These are phyloP conservation scores for Eilema sororculum DNA, from an alignment of 2,888 invertebrate genomes.

Conservation along the genomic window DNA sequence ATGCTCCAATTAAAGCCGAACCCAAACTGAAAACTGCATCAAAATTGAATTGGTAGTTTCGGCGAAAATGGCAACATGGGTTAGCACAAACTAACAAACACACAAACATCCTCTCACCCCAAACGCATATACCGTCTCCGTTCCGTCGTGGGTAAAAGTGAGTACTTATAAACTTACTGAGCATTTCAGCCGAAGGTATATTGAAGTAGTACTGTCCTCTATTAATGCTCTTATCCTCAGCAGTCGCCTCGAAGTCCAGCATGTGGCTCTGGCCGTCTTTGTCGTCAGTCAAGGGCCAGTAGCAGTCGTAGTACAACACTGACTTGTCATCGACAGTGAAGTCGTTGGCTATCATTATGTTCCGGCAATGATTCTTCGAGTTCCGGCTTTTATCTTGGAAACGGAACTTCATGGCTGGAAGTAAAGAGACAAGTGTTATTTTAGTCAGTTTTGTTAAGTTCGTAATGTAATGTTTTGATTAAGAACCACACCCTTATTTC, in stretches of 20 bases:
- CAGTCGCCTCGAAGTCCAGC: slow-evolving; percentile 76
- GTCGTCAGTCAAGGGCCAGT: slow-evolving; percentile 72
- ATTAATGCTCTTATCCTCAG: slow-evolving; percentile 70
- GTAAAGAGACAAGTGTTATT: slow-evolving; percentile 10
- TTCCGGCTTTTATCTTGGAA: slow-evolving; percentile 68
- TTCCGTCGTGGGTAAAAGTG: too few relatives aligned
- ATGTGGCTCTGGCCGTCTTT: slow-evolving; percentile 72
- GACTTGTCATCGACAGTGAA: slow-evolving; percentile 75
- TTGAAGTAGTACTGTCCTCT: slow-evolving; percentile 80
- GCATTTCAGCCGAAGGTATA: slow-evolving; percentile 76
- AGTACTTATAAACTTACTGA: slow-evolving; percentile 74
- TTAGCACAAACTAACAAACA: too few relatives aligned
- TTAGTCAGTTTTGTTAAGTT: background rate
- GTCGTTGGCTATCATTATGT: slow-evolving; percentile 75
- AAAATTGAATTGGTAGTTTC: too few relatives aligned
- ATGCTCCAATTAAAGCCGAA: too few relatives aligned
- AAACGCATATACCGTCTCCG: too few relatives aligned
- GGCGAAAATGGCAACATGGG: too few relatives aligned
- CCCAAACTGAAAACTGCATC: too few relatives aligned
- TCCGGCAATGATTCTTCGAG: slow-evolving; percentile 73
- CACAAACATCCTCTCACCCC: too few relatives aligned
- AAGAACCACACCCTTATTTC: too few relatives aligned
- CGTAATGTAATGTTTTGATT: too few relatives aligned
- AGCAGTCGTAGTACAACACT: slow-evolving; percentile 80
- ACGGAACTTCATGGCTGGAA: slow-evolving; percentile 81